Base-by-base conservation (phyloP, 1,140 invertebrate genomes). In the Orius insidiosus region DNA sequence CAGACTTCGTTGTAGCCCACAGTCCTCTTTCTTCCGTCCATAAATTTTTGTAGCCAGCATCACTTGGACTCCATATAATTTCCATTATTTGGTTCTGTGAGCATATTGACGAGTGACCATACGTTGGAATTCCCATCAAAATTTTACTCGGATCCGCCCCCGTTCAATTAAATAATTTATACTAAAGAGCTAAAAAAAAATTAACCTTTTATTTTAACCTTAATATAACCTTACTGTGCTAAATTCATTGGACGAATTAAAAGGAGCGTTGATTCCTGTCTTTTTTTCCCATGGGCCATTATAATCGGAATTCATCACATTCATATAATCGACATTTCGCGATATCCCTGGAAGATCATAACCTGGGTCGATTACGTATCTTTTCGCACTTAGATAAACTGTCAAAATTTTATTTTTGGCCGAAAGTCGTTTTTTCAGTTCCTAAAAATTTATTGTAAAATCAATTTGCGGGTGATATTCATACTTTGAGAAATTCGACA, bases 281-380 rank as follows among this genome's bases (percentile, higher is more conserved):
- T 65, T 67, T 0, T 64, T 65, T 54, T 89, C 80, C 84, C 85
- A 90, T 3, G 75, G 68, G 3, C 85, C 85, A 55, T 89, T 84
- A 62, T 86, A 89, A 64, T 93, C 86, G 57, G 90, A 92, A 47
- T 78, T 77, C 85, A 90, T 89, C 50, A 92, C 70, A 54, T 89
- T 85, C 15, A 94, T 72, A 35, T 77, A 80, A 62, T 92, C 84
- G 10, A 90, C 60, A 56, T 80, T 73, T 6, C 73, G 62, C 1
- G 78, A 75, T 24, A 92, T 64, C 53, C 71, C 67, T 6, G 69
- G 63, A 11, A 92, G 67, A 58, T 89, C 76, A 54, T 92, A 92
- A 1, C 74, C 79, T 1, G 62, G 55, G 46, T 83, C 74, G 47
- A 85, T 80, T 0, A 72, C 78, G 19, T 68, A 65, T 55, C 74